Conservation (phyloP, 2,113 vertebrate genomes). For the Mohoua ochrocephala region DNA sequence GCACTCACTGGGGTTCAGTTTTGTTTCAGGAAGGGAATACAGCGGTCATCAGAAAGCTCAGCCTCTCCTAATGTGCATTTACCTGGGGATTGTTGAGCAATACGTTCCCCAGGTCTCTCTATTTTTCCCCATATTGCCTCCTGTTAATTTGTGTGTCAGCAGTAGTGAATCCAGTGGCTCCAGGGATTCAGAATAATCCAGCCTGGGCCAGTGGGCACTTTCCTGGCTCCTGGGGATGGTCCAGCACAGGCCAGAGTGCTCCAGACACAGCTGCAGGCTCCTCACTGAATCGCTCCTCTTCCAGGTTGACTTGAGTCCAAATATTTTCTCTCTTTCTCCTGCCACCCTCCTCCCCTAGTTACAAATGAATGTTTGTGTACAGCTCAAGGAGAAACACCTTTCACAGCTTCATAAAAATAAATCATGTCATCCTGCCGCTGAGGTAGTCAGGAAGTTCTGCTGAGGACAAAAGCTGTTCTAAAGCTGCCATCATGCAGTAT, state of each 20-base stretch:
- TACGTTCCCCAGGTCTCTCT: neutral
- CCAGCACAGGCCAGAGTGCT: neutral
- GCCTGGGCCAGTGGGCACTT: neutral
- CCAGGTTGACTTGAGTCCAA: neutral
- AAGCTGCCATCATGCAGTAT: neutral
- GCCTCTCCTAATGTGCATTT: neutral
- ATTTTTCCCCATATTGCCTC: neutral
- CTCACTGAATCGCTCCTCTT: neutral
- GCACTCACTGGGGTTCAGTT: neutral
- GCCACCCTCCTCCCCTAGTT: neutral
- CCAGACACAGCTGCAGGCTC: neutral
- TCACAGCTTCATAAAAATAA: neutral
- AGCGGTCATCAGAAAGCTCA: neutral
- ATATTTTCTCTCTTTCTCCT: neutral
- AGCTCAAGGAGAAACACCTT: slow-evolving; percentile 16
- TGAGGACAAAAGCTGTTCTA: neutral
- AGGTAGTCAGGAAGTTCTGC: neutral
- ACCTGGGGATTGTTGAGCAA: neutral
- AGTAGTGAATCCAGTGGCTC: neutral
- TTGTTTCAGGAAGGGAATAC: neutral
- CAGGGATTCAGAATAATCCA: neutral
- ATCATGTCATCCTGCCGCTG: neutral
- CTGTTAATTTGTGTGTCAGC: neutral
- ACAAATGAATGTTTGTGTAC: neutral
- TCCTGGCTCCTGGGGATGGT: neutral